Evolutionary conservation across 2,113 vertebrate genomes (phyloP).

Genomic region (Grus americana): DNA sequence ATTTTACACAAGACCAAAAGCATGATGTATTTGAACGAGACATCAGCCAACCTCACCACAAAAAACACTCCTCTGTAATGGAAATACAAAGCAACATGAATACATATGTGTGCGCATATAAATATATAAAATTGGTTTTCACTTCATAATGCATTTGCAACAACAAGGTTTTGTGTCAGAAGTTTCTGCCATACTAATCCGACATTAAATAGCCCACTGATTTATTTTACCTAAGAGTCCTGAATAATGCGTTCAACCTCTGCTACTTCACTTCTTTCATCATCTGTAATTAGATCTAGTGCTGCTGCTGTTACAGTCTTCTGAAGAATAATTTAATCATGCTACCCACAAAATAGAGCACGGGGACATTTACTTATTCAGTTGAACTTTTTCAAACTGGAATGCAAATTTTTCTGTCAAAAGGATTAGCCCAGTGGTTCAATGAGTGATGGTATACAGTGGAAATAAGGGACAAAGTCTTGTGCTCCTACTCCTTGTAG

Average conservation of each 20-base stretch:
- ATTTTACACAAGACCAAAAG: background rate
- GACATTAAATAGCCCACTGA: background rate
- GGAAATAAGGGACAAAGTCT: background rate
- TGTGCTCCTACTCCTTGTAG: background rate
- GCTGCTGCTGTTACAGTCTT: background rate
- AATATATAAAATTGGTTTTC: background rate
- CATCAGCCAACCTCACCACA: background rate
- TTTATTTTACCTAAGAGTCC: background rate
- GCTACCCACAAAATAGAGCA: background rate
- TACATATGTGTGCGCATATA: accelerated
- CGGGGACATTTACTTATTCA: background rate
- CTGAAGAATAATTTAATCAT: slow-evolving; percentile 15
- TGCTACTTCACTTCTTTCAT: background rate
- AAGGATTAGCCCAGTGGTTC: background rate
- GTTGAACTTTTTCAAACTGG: background rate
- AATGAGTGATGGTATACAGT: background rate
- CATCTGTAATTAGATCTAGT: background rate
- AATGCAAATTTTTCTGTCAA: background rate
- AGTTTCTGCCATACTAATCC: background rate
- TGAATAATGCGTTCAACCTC: background rate
- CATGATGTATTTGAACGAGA: background rate
- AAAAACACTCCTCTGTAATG: background rate
- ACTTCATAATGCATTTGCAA: background rate
- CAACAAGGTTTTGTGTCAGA: background rate
- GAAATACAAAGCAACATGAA: background rate